phyloP scores from a whole-genome alignment of 2,113 vertebrate species.

The Lamprologus lemairii region DNA sequence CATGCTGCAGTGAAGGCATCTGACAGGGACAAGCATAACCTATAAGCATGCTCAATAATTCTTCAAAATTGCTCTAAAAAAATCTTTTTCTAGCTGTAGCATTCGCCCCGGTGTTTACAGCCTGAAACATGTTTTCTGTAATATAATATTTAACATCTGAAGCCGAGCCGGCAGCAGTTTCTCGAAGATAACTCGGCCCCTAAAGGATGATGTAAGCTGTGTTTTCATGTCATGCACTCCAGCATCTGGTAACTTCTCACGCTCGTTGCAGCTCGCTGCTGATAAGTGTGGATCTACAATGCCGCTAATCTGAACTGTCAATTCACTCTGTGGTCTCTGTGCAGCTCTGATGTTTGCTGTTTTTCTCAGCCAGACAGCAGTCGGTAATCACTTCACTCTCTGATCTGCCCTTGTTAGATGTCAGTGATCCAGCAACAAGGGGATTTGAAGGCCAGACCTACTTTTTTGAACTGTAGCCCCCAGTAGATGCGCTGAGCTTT shows the following conservation, averaged over 20 bases:
- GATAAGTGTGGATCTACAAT: neutral
- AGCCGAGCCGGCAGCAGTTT: neutral
- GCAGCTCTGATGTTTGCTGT: neutral
- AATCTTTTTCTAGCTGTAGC: accelerated
- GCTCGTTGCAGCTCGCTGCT: neutral
- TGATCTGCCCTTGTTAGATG: neutral
- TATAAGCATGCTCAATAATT: neutral
- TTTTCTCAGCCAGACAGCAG: neutral
- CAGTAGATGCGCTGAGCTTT: neutral
- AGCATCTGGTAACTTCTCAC: neutral
- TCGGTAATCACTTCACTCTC: neutral
- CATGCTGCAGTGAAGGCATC: neutral
- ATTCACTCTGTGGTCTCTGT: neutral
- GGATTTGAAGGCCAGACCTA: neutral
- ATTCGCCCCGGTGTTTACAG: neutral
- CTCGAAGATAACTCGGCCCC: neutral
- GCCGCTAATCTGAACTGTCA: constrained; percentile 13
- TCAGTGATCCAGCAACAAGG: neutral
- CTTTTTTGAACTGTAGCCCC: neutral
- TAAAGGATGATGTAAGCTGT: neutral
- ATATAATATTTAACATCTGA: neutral
- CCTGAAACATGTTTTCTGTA: neutral
- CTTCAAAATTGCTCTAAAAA: neutral
- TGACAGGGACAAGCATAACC: neutral
- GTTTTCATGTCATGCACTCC: neutral